A percentile compares a stretch with the other conserved stretches of the same genome.
Conservation (phyloP, 2,797 vertebrate genomes). For the Varecia variegata region DNA sequence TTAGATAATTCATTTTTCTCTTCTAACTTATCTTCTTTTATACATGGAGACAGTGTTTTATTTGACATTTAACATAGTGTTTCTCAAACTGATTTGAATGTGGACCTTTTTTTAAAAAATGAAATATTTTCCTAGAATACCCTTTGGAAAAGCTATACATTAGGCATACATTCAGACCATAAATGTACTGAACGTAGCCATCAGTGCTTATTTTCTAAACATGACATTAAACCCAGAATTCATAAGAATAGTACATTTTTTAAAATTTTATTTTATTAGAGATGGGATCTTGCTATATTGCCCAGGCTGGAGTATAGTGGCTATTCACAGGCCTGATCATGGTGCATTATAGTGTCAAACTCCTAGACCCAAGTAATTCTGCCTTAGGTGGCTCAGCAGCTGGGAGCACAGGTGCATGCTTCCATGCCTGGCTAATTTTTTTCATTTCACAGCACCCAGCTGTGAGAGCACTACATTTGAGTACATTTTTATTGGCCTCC, state of each 20-base stretch:
- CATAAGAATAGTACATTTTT: no score
- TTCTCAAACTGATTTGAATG: neutral
- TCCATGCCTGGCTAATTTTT: neutral
- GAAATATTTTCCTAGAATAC: neutral
- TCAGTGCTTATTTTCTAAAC: slow-evolving; percentile 2
- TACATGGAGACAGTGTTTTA: neutral
- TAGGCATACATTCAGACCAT: neutral
- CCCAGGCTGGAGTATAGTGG: no score
- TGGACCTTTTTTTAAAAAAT: neutral
- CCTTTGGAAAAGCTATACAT: neutral
- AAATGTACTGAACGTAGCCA: neutral
- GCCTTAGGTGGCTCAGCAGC: no score
- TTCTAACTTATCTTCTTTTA: neutral
- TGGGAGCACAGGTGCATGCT: no score
- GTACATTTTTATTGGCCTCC: neutral
- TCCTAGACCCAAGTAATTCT: no score
- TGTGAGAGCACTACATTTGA: neutral
- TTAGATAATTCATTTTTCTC: neutral
- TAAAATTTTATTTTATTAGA: no score
- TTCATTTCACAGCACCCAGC: neutral
- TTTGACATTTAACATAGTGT: neutral
- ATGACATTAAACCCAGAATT: neutral
- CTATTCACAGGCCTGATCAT: no score
- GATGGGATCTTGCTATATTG: no score
- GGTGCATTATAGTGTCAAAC: no score